Base-by-base conservation (phyloP, 2,113 vertebrate species). In the Amia ocellicauda region DNA sequence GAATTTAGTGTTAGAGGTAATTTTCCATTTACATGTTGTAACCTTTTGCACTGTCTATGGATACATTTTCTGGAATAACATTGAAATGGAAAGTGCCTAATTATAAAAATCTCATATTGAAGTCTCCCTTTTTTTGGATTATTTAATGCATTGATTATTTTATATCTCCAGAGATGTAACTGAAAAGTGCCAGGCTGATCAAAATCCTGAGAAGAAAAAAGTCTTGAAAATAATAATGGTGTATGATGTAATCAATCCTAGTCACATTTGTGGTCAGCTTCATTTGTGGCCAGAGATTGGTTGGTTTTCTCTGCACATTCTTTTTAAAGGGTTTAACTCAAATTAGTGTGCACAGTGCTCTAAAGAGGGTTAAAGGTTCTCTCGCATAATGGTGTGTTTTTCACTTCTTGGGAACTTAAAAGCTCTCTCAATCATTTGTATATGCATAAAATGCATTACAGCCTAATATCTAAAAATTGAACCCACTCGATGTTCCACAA, bases 401-500 rank as follows among this genome's bases (percentile, higher is more conserved):
- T 61, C 65, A 45, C 78, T 74, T 79, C 71, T 80, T 78, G 69
- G 78, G 78, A 77, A 73, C 81, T 77, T 88, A 89, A 91, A 87
- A 84, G 85, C 85, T 83, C 77, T 87, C 78, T 70, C 64, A 78
- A 49, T 78, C 56, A 43, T 72, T 29, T 75, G 51, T 77, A 47
- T 73, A 22, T 72, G 60, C 76, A 73, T 78, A 74, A 70, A 76
- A 88, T 79, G 81, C 76, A 86, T 16, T 54, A 65, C 62, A 70
- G 68, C 49, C 24, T 78, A 81, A 62, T 80, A 61, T 67, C 74
- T 71, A 66, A 57, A 75, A 76, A 47, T 64, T 74, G 74, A 76
- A 80, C 78, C 82, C 87, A 80, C 73, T 85, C 74, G 66, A 81
- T 88, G 71, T 83, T 83, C 76, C 57, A 72, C 79, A 87, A 79